Base-by-base conservation (phyloP, 2,113 vertebrate genomes). In the Mellivora capensis region DNA sequence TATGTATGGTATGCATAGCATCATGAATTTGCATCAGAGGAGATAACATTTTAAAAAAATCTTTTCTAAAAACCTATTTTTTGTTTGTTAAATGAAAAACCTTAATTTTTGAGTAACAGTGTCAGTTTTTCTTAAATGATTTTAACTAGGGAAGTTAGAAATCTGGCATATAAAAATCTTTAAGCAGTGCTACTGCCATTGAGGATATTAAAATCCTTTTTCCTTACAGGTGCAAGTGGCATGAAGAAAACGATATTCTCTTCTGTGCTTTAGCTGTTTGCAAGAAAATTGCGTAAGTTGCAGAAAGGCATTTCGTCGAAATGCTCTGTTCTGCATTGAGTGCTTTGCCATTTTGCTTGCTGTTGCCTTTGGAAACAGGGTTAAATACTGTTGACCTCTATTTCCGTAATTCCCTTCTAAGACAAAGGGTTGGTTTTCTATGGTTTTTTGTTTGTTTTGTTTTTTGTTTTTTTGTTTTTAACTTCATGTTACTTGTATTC, bases 201-300 rank as follows among this genome's bases (percentile, higher is more conserved):
- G 67, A 37, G 7, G 39, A 54, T 27, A 25, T 52, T 92, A 91
- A 97, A 89, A 11, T 39, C 2, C 13, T n/a, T 20, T n/a, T 76
- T 49, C 52, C 14, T 0, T 42, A 71, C 96, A 99, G 99, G 97
- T 99, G 99, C 98, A 98, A 98, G 94, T 99, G 99, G 99, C 99
- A 99, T 76, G 99, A 99, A 91, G 99, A 99, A 95, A 99, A 98
- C 3, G 99, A 99, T 31, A 98, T 98, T 25, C 76, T 98, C n/a
- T 98, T 85, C 96, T 99, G 99, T 96, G 99, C 99, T 52, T 96
- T 99, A 90, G 99, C 99, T 54, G 99, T 98, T 74, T 99, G 99
- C 97, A 99, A 99, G 98, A 99, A 99, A 96, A 97, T 98, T 0
- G 97, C 98, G 99, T 99, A 96, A 99, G 99, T 99, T 31, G 25